These are phyloP conservation scores for Cyrtodaria siliqua DNA, from an alignment of 2,888 invertebrate species.

Conservation along the genomic window DNA sequence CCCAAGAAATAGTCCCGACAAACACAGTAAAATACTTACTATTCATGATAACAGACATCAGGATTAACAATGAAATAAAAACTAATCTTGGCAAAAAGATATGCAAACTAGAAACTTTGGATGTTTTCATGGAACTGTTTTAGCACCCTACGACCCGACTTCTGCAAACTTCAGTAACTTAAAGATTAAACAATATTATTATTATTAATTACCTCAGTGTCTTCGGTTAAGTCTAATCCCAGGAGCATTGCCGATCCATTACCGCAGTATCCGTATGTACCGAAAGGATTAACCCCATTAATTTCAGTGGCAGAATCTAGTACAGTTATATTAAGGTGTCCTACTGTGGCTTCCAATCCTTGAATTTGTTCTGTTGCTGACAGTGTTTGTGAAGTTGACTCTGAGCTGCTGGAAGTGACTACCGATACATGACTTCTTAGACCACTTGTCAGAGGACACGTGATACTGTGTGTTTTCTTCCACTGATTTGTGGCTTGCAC, in stretches of 20 bases:
- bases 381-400: background rate
- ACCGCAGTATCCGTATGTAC: background rate
- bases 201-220: background rate
- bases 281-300: background rate
- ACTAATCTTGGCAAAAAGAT: too few relatives aligned
- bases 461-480: background rate
- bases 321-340: background rate
- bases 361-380: background rate
- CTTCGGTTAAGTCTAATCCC: background rate
- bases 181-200: too few relatives aligned
- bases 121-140: too few relatives aligned
- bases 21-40: too few relatives aligned
- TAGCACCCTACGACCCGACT: too few relatives aligned
- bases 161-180: too few relatives aligned
- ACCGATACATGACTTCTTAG: too few relatives aligned
- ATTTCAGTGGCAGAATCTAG: background rate
- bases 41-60: too few relatives aligned
- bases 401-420: background rate
- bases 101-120: too few relatives aligned
- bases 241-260: background rate
- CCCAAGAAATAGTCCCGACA: too few relatives aligned
- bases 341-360: background rate
- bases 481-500: conserved; percentile 32
- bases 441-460: too few relatives aligned
- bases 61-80: too few relatives aligned